Percentiles rank a stretch among this genome's conserved stretches.
These are phyloP conservation scores for Sus scrofa DNA, from an alignment of 2,113 vertebrate genomes.

Conservation along the genomic window DNA sequence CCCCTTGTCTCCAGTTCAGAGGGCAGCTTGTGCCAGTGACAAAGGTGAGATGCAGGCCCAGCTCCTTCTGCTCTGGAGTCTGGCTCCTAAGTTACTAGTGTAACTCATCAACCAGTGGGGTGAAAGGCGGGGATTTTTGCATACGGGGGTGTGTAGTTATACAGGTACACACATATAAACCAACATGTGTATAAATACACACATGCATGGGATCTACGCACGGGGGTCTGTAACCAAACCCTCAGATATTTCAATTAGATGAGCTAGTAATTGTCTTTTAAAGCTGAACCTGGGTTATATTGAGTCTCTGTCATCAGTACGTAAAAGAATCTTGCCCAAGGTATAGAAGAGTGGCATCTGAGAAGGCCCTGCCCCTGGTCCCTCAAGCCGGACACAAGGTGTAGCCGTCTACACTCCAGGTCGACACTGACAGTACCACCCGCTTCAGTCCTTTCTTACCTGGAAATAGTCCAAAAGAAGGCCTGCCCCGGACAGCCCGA, in stretches of 20 bases:
- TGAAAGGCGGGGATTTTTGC: too few species aligned
- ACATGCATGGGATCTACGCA: too few species aligned
- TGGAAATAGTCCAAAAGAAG: conserved; percentile 93
- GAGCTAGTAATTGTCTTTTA: not conserved
- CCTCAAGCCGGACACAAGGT: rapidly evolving
- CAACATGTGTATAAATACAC: too few species aligned
- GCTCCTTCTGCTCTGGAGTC: too few species aligned
- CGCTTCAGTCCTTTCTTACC: conserved; percentile 86
- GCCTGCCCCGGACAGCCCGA: conserved; percentile 94
- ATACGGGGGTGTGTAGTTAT: not conserved
- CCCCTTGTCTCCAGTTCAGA: too few species aligned
- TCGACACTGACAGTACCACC: rapidly evolving
- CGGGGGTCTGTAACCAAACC: not conserved
- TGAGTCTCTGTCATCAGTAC: not conserved
- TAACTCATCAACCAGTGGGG: not conserved
- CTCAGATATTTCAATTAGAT: not conserved
- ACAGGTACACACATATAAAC: too few species aligned
- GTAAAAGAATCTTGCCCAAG: not conserved
- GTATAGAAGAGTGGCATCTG: not conserved
- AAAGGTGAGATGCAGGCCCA: too few species aligned
- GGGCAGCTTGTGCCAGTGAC: too few species aligned
- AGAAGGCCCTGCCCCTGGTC: too few species aligned
- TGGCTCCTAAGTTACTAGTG: too few species aligned
- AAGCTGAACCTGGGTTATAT: not conserved
- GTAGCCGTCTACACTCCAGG: not conserved